Evolutionary conservation across 2,888 invertebrate species (phyloP).

Genomic region (Hofmannophila pseudospretella): DNA sequence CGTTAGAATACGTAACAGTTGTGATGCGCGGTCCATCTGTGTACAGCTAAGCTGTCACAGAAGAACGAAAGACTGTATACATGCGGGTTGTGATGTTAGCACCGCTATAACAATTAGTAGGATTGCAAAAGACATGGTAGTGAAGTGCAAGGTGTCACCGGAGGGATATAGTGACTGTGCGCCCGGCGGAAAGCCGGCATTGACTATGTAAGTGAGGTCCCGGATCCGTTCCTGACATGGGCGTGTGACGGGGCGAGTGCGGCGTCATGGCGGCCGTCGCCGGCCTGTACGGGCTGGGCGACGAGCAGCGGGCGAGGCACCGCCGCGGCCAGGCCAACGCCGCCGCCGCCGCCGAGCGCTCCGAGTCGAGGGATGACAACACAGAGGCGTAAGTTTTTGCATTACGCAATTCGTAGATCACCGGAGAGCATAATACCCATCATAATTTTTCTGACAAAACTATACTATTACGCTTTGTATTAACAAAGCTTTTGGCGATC

Average conservation of each 20-base stretch:
- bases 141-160: constrained; percentile 3
- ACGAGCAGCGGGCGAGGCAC: constrained; percentile 80
- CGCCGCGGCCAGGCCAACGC: constrained; percentile 60
- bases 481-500: too few species aligned
- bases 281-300: constrained; percentile 87
- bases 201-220: constrained; percentile 25
- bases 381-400: constrained; percentile 74
- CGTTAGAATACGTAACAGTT: constrained; percentile 18
- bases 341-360: constrained; percentile 83
- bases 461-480: too few species aligned
- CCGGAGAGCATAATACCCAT: neutral
- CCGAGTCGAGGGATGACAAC: constrained; percentile 77
- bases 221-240: constrained; percentile 25
- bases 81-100: constrained; percentile 14
- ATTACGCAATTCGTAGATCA: neutral
- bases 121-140: constrained; percentile 7
- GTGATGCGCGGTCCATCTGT: constrained; percentile 20
- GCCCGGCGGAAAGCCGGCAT: constrained; percentile 13
- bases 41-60: constrained; percentile 13
- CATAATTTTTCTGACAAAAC: neutral
- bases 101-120: constrained; percentile 6
- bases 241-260: constrained; percentile 29
- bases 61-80: constrained; percentile 11
- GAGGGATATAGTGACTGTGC: constrained; percentile 22
- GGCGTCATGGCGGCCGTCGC: constrained; percentile 85